These are phyloP conservation scores for Halcyon badia DNA, from an alignment of 2,797 vertebrate genomes.

Conservation along the genomic window DNA sequence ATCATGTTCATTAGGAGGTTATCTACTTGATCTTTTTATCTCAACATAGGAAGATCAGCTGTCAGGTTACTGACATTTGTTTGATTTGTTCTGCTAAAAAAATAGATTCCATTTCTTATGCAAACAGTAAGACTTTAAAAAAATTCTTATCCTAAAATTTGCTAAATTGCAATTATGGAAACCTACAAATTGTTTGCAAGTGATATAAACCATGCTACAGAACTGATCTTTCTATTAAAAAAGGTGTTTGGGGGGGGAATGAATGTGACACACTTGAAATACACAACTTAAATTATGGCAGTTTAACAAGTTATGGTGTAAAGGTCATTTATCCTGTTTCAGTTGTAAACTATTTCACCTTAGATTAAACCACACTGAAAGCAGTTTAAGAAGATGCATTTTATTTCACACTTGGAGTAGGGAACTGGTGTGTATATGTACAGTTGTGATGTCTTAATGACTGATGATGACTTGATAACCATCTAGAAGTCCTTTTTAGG, in stretches of 20 bases:
- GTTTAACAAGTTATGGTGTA: background rate
- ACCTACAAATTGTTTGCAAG: background rate
- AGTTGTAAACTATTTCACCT: background rate
- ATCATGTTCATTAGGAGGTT: background rate
- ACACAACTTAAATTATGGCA: background rate
- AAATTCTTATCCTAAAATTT: background rate
- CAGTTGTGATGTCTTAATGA: background rate
- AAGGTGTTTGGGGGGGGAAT: accelerated
- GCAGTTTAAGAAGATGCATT: background rate
- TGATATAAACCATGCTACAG: background rate
- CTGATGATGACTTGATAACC: background rate
- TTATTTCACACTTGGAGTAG: background rate
- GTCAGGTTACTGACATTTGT: background rate
- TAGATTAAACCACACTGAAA: background rate
- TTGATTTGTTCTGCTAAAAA: background rate
- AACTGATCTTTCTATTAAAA: background rate
- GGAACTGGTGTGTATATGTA: background rate
- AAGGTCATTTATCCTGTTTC: background rate
- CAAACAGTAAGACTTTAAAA: background rate
- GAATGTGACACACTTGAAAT: background rate
- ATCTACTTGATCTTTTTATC: background rate
- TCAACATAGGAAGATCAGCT: background rate
- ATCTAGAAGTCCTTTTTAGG: background rate
- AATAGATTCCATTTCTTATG: background rate
- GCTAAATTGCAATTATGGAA: background rate